Conservation (phyloP, 1,140 invertebrate genomes). For the Leptopilina boulardi region DNA sequence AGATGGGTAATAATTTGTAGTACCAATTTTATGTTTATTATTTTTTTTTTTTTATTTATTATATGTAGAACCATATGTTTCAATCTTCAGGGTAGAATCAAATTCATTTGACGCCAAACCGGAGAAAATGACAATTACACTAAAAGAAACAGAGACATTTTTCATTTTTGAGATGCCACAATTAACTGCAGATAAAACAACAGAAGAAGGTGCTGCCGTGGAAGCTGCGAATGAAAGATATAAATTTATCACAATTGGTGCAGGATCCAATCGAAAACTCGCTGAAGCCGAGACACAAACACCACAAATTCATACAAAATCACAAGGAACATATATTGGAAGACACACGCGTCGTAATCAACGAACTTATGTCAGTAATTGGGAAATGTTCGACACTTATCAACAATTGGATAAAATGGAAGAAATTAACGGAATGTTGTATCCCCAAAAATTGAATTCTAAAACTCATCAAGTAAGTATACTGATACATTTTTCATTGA, state of each 20-base stretch:
- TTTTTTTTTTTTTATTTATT: neutral
- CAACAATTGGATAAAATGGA: constrained; percentile 33
- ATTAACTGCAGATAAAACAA: constrained; percentile 78
- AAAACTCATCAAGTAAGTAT: neutral
- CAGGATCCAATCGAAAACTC: constrained; percentile 80
- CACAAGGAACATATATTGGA: constrained; percentile 78
- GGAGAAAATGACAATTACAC: constrained; percentile 77
- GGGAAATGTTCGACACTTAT: constrained; percentile 84
- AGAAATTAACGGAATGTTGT: constrained; percentile 11
- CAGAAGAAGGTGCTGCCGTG: constrained; percentile 76
- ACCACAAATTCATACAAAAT: constrained; percentile 77
- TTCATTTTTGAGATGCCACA: constrained; percentile 81
- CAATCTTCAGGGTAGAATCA: constrained; percentile 48
- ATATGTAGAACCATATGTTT: too few species aligned
- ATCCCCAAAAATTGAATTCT: neutral
- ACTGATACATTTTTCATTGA: too few species aligned
- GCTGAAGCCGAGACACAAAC: constrained; percentile 82
- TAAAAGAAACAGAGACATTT: constrained; percentile 81
- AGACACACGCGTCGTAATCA: constrained; percentile 76
- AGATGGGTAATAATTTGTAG: constrained; percentile 59
- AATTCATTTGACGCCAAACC: constrained; percentile 64
- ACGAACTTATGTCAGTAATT: constrained; percentile 81
- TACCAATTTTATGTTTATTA: neutral
- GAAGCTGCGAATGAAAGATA: constrained; percentile 81
- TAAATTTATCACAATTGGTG: constrained; percentile 79